These are phyloP conservation scores for Amblyraja radiata DNA, from an alignment of 2,797 vertebrate species.

Conservation along the genomic window DNA sequence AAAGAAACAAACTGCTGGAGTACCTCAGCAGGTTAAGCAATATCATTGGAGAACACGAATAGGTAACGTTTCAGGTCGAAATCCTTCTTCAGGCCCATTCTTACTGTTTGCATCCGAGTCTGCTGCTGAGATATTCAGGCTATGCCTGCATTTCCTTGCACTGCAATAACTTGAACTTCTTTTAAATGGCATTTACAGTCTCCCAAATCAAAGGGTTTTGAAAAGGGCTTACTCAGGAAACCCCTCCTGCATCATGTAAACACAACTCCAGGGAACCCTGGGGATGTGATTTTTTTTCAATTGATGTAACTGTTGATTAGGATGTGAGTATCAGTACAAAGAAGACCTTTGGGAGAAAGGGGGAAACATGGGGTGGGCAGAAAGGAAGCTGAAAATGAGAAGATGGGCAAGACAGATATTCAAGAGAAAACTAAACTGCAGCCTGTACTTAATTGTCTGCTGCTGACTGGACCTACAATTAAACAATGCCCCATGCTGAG, in stretches of 20 bases:
- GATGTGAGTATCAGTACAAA: background rate
- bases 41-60: too few species aligned
- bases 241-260: background rate
- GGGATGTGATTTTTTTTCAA: background rate
- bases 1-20: too few species aligned
- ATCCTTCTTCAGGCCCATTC: too few species aligned
- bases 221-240: background rate
- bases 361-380: background rate
- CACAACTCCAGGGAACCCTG: background rate
- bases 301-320: background rate
- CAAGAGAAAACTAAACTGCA: background rate
- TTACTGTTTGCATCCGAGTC: too few species aligned
- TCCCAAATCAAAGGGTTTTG: background rate
- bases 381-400: background rate
- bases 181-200: background rate
- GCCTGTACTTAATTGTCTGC: background rate
- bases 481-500: background rate
- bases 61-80: too few species aligned
- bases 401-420: background rate
- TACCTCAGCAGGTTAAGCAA: too few species aligned
- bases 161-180: background rate
- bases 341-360: background rate
- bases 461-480: background rate
- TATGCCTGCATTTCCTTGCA: background rate
- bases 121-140: background rate